Conservation (phyloP, 1,140 invertebrate genomes). For the Delia radicum region DNA sequence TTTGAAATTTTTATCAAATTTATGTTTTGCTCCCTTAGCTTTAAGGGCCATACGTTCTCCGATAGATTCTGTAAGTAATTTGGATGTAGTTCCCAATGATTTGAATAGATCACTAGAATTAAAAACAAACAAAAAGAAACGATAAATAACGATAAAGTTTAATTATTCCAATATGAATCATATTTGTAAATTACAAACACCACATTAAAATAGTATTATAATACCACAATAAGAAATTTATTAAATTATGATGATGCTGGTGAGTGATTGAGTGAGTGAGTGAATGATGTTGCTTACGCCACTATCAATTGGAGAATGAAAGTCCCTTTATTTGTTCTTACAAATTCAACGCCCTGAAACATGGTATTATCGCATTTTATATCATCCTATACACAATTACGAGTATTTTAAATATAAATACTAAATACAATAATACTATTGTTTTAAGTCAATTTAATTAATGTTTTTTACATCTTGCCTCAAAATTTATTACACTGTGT, state of each 20-base stretch:
- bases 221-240: neutral
- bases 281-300: constrained; percentile 7
- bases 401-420: neutral
- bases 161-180: neutral
- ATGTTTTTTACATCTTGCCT: neutral
- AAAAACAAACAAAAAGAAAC: neutral
- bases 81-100: constrained; percentile 49
- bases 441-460: constrained; percentile 10
- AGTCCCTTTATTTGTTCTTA: neutral
- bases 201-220: neutral
- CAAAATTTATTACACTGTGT: too few species aligned
- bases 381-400: too few species aligned
- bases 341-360: neutral
- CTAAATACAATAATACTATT: neutral
- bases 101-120: constrained; percentile 45
- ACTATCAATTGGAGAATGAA: constrained; percentile 1
- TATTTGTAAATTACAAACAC: neutral
- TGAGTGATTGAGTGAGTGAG: too few species aligned
- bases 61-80: constrained; percentile 49
- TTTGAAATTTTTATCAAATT: constrained; percentile 50
- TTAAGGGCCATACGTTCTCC: constrained; percentile 46
- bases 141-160: neutral
- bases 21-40: constrained; percentile 47
- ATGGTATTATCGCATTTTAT: neutral
- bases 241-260: neutral